A percentile compares a stretch with the other conserved stretches of the same genome.
Evolutionary conservation across 2,113 vertebrate genomes (phyloP).

Genomic region (Cyanoliseus patagonus): DNA sequence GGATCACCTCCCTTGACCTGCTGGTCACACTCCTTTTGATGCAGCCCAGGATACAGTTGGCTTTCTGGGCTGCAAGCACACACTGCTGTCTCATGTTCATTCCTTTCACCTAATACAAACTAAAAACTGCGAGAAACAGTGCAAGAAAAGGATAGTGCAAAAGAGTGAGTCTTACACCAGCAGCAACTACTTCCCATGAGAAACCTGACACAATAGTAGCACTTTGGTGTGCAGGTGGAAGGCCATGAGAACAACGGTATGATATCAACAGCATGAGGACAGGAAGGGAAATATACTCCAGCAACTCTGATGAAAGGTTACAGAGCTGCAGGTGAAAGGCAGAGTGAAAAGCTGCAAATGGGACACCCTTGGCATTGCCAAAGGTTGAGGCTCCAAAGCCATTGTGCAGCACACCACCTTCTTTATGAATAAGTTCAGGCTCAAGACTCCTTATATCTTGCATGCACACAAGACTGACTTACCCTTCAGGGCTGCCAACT

Average conservation of each 20-base stretch:
- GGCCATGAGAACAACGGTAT: background rate
- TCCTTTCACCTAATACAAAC: background rate
- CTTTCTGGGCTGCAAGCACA: too few species aligned
- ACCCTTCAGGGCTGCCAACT: background rate
- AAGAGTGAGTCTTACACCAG: background rate
- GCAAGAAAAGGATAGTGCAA: background rate
- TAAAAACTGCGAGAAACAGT: background rate
- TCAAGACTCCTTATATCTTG: background rate
- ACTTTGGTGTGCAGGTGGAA: background rate
- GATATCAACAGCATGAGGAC: background rate
- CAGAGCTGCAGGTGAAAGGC: background rate
- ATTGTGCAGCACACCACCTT: background rate
- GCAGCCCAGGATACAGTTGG: too few species aligned
- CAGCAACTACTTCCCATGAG: background rate
- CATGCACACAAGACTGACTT: background rate
- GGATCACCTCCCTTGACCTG: too few species aligned
- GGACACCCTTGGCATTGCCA: background rate
- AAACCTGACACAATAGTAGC: background rate
- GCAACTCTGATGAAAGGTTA: background rate
- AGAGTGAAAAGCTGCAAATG: background rate
- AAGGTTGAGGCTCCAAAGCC: background rate
- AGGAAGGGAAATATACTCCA: background rate
- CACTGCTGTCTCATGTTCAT: too few species aligned
- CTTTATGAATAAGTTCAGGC: background rate
- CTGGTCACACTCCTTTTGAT: too few species aligned